phyloP scores from a whole-genome alignment of 2,888 invertebrate species.

The Iphiclides podalirius region DNA sequence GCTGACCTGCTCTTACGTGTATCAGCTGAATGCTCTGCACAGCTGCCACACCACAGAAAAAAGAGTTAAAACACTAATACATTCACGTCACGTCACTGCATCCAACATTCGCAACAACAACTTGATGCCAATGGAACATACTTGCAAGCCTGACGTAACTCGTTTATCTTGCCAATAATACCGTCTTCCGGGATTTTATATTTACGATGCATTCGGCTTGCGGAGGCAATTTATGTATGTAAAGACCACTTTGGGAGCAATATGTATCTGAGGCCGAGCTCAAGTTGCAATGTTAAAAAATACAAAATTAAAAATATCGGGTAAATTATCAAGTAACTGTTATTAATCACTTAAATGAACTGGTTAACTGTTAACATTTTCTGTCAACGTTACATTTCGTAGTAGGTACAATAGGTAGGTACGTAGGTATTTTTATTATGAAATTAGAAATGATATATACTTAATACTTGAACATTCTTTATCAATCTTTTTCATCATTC shows the following conservation, averaged over 20 bases:
- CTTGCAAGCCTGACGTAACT: conserved; percentile 7
- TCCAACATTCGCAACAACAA: not conserved
- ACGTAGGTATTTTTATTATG: too few species aligned
- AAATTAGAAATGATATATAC: too few species aligned
- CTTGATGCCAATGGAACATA: conserved; percentile 9
- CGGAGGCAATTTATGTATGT: conserved; percentile 20
- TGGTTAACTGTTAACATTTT: too few species aligned
- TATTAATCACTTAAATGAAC: not conserved
- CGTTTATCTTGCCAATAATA: conserved; percentile 21
- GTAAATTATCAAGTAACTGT: not conserved
- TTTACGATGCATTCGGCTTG: conserved; percentile 16
- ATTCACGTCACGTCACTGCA: too few species aligned
- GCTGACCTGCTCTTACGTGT: too few species aligned
- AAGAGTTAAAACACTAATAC: too few species aligned
- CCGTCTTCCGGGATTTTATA: conserved; percentile 19
- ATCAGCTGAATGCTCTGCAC: too few species aligned
- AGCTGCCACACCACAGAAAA: too few species aligned
- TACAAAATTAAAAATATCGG: not conserved
- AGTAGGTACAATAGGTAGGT: too few species aligned
- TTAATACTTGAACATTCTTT: too few species aligned
- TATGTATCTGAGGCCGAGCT: conserved; percentile 7
- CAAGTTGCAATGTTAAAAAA: conserved; percentile 5
- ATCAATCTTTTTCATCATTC: too few species aligned
- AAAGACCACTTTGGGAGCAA: conserved; percentile 18
- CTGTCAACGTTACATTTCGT: too few species aligned